Evolutionary conservation across 2,797 vertebrate species (phyloP), one percentile per base, ranked within the genome.

Genomic region (Eulemur rubriventer): DNA sequence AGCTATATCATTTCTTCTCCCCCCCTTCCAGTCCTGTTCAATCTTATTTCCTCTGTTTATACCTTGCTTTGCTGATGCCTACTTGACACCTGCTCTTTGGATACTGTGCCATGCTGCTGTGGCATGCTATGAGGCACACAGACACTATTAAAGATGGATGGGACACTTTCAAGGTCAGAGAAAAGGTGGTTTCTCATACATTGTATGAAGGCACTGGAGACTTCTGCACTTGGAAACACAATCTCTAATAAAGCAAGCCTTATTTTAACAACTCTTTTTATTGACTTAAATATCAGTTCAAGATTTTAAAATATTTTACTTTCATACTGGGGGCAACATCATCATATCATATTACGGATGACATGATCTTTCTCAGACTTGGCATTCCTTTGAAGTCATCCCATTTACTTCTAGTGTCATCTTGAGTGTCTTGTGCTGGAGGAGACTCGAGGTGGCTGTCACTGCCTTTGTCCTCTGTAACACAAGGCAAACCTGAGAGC

Each of bases 21-120:
- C 50, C 82, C 63, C 38, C 7, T 50, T 57, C 57, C 35, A 61
- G 12, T 28, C 33, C 52, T 46, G 61, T 78, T 50, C 61, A 63
- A 87, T 91, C 93, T 81, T 84, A 78, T 90, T 84, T 96, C 81
- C 63, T 79, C 91, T 95, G 76, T 92, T 96, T 96, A 91, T 63
- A 33, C 86, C n/a, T 91, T 69, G 85, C 89, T 95, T 93, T 91
- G 79, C 87, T 84, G 91, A 93, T 93, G 59, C 55, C 96, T 91
- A 82, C 85, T 95, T 84, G 89, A 93, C 91, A 73, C 70, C 50
- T 55, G 86, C 83, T 95, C 93, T 78, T 78, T 88, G 50, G 65
- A 72, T 92, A 59, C 17, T 69, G 52, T 41, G 78, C 52, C 30
- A 57, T 59, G 28, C 38, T 57, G 63, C 46, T 24, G 9, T 8